Evolutionary conservation across 2,888 invertebrate genomes (phyloP).

Genomic region (Sarcophaga caerulescens): DNA sequence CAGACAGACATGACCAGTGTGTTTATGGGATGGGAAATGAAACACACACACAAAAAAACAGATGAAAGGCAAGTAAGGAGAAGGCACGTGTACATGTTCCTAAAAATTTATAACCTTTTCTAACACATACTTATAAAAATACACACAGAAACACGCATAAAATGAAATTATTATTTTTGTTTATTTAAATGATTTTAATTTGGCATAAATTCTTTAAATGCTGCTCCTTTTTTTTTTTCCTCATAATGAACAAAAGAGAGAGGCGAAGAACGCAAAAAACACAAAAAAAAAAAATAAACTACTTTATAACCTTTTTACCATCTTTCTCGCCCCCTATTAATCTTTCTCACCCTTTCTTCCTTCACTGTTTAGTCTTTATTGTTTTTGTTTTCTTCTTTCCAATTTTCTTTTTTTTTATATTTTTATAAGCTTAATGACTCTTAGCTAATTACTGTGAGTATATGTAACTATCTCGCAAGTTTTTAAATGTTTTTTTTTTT

Average conservation of each 20-base stretch:
- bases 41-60: too few relatives aligned
- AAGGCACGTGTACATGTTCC: constrained; percentile 58
- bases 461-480: constrained; percentile 6
- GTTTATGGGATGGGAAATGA: background rate
- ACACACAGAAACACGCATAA: background rate
- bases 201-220: constrained; percentile 60
- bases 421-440: constrained; percentile 40
- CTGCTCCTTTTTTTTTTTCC: constrained; percentile 62
- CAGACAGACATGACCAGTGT: background rate
- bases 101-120: constrained; percentile 51
- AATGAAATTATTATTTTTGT: constrained; percentile 4
- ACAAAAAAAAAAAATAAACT: background rate
- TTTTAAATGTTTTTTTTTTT: background rate
- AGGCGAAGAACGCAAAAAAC: background rate
- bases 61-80: background rate
- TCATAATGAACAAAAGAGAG: background rate
- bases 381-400: too few relatives aligned
- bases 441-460: constrained; percentile 32
- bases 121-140: too few relatives aligned
- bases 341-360: background rate
- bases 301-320: background rate
- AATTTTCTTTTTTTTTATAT: background rate
- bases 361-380: background rate
- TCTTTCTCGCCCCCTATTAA: background rate
- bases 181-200: background rate